phyloP scores from a whole-genome alignment of 2,113 vertebrate genomes.

The Anhinga anhinga region DNA sequence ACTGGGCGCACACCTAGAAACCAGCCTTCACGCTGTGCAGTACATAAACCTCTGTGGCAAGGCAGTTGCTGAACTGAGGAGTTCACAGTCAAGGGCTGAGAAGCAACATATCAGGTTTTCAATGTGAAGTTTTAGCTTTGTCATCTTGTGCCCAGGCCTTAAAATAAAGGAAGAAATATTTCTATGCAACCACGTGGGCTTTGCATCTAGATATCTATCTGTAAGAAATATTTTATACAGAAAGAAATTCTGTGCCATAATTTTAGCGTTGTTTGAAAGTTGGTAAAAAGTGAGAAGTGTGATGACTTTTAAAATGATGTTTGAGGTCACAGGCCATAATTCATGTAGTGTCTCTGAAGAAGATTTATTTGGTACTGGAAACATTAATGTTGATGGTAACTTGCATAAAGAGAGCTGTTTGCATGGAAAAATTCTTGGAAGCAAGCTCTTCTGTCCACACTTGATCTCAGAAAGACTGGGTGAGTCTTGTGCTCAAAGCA shows the following conservation, averaged over 20 bases:
- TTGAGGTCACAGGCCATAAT: neutral
- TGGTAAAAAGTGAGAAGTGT: neutral
- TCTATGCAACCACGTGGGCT: neutral
- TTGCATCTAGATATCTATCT: neutral
- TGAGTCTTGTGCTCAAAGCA: neutral
- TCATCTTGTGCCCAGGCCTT: neutral
- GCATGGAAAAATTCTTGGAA: neutral
- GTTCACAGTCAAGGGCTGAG: neutral
- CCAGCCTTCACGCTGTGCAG: rapidly evolving
- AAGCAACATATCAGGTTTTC: neutral
- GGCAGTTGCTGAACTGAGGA: neutral
- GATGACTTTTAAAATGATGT: neutral
- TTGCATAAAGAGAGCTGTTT: neutral
- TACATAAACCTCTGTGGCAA: rapidly evolving
- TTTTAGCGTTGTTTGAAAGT: neutral
- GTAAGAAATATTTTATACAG: neutral
- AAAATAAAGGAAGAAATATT: neutral
- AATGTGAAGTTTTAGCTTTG: neutral
- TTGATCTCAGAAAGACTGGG: rapidly evolving
- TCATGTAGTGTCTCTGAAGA: neutral
- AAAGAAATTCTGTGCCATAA: neutral
- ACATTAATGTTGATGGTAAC: neutral
- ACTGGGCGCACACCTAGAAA: neutral
- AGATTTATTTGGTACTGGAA: neutral
- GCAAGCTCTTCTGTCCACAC: neutral